A percentile compares a stretch with the other conserved stretches of the same genome.
Evolutionary conservation across 1,140 invertebrate species (phyloP).

Genomic region (Arctopsyche grandis): DNA sequence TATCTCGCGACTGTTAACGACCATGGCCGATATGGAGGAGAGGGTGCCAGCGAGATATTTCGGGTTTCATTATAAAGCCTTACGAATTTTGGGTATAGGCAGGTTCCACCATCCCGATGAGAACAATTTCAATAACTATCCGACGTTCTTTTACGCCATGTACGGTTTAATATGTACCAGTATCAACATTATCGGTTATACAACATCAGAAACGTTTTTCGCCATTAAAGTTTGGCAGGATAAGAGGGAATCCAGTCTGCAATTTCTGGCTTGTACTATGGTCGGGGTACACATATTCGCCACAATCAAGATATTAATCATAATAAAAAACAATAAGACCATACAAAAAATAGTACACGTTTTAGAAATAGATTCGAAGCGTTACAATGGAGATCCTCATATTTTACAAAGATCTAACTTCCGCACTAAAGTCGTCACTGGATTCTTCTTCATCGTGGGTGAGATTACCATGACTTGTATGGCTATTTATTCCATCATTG

Average conservation of each 20-base stretch:
- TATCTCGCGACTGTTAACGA: neutral
- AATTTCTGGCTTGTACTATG: slow-evolving; percentile 46
- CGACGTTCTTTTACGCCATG: slow-evolving; percentile 29
- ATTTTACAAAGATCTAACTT: slow-evolving; percentile 27
- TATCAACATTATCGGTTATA: slow-evolving; percentile 46
- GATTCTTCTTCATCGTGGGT: slow-evolving; percentile 45
- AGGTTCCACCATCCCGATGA: slow-evolving; percentile 49
- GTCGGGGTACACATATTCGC: slow-evolving; percentile 47
- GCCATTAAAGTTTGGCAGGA: slow-evolving; percentile 47
- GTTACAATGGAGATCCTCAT: slow-evolving; percentile 23
- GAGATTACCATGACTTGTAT: slow-evolving; percentile 39
- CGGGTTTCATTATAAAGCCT: slow-evolving; percentile 44
- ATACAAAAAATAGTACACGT: slow-evolving; percentile 50
- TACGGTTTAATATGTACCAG: slow-evolving; percentile 40
- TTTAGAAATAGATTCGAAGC: slow-evolving; percentile 47
- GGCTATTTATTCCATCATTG: slow-evolving; percentile 30
- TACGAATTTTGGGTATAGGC: slow-evolving; percentile 47
- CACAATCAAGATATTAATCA: slow-evolving; percentile 46
- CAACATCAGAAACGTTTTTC: slow-evolving; percentile 42
- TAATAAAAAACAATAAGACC: slow-evolving; percentile 51
- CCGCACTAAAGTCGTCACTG: slow-evolving; percentile 40
- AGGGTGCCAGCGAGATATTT: slow-evolving; percentile 35
- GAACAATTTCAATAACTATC: slow-evolving; percentile 51
- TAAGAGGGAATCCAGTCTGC: slow-evolving; percentile 38
- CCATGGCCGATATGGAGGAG: neutral